Base-by-base conservation (phyloP, 2,888 invertebrate genomes). In the Eupelmus urozonus region DNA sequence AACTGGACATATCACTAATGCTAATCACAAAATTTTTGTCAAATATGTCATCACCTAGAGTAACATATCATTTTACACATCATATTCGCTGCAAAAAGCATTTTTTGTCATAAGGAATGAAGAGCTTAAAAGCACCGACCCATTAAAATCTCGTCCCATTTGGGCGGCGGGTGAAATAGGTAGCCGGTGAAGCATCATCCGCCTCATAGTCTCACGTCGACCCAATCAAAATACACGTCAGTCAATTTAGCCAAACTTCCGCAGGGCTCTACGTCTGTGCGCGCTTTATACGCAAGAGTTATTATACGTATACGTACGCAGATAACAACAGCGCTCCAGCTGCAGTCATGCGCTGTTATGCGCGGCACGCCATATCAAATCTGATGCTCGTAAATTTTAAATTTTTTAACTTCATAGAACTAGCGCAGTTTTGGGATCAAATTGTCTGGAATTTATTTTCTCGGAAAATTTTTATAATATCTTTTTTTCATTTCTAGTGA, bases 211-310 rank as follows among this genome's bases (percentile, higher is more conserved):
- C 20, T 69, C 42, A 9, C 59, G 27, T 42, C 73, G 20, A 3
- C 16, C 59, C 66, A 27, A 67, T 74, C 59, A 51, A 75, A 73
- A 70, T 70, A 1, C 20, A 20, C 62, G 62, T 23, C 72, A 51
- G 59, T 60, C 49, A 40, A 71, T 60, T 57, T 76, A 34, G 55
- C 27, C 5, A 42, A 72, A 55, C 53, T 42, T 63, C 51, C 63
- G 40, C 7, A n/a, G n/a, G n/a, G 20, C 2, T 7, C 5, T 45
- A 5, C 51, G 18, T 51, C 20, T 18, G n/a, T n/a, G n/a, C 25
- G 7, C 5, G 60, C 29, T 29, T 49, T 13, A 62, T 34, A n/a
- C 9, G 18, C 25, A 45, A 16, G 18, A 25, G 51, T 13, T 16
- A 66, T 66, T 27, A 29, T 51, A 34, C 51, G 51, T 2, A 3